Base-by-base conservation (phyloP, 2,888 invertebrate species). In the Andrena camellia region DNA sequence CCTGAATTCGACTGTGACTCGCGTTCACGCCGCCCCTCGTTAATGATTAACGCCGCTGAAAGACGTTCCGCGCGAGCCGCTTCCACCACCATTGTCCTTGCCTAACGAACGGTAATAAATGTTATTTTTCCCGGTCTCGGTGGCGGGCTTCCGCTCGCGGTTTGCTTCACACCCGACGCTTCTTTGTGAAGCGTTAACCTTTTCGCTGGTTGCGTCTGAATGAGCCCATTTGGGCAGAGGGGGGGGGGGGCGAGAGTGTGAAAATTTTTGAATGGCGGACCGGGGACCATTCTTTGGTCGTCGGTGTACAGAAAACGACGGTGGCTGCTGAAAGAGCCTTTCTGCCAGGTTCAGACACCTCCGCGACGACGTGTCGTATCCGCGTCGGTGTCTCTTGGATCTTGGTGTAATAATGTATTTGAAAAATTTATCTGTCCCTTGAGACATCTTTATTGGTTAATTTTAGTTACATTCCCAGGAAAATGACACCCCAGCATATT, bases 191-290 rank as follows among this genome's bases (percentile, higher is more conserved):
- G 13, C 63, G 75, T 35, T 63, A 76, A 78, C 63, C 76, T 68
- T 50, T 69, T 88, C 90, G 84, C 66, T 78, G 80, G 86, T 84
- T 90, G 90, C 63, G 54, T 69, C 33, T 69, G 63, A 63, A 69
- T 79, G 26, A 42, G 23, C 31, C 48, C 29, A 8, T 13, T 50
- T 6, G 13, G 35, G 23, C 60, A 1, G 31, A 1, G 10, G 31
- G 2, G 10, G 64, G 5, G n/a, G 33, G 7, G 64, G n/a, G 33
- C 17, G 63, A 8, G 35, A 31, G 66, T 66, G 54, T 52, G 78
- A 23, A 76, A 62, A 90, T 89, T 88, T 90, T 88, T 87, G 89
- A 90, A 90, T 90, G 87, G 89, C 88, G 75, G 84, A 57, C 86
- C 87, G 87, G 88, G 84, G 87, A 85, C 84, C 85, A 82, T 85